Conservation (phyloP, 2,888 invertebrate genomes). For the Harmothoe impar region DNA sequence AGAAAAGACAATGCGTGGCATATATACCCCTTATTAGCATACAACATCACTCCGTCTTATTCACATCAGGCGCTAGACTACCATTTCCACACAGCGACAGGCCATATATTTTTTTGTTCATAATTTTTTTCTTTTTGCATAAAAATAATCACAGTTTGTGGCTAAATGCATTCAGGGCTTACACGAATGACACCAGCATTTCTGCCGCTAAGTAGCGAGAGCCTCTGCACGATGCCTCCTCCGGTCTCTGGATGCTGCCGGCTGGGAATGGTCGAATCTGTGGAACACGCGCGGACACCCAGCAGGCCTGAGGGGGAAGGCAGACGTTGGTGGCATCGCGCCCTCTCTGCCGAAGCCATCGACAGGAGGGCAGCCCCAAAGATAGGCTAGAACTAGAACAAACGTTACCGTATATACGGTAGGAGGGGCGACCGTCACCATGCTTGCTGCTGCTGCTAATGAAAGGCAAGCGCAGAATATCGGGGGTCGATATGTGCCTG, state of each 20-base stretch:
- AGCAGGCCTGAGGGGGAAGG: background rate
- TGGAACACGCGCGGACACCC: background rate
- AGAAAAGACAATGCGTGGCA: background rate
- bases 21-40: background rate
- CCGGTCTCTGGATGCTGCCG: background rate
- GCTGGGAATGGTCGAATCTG: slow-evolving; percentile 29
- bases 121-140: slow-evolving; percentile 19
- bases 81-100: background rate
- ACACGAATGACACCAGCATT: background rate
- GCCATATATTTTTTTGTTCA: background rate
- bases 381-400: slow-evolving; percentile 19
- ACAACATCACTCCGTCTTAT: background rate
- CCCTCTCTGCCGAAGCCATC: background rate
- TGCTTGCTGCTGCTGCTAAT: background rate
- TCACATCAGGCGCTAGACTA: background rate
- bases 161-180: slow-evolving; percentile 15
- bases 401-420: background rate
- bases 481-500: slow-evolving; percentile 5
- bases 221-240: background rate
- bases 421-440: background rate
- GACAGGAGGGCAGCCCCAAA: background rate
- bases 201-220: background rate
- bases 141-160: slow-evolving; percentile 51
- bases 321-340: background rate
- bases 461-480: slow-evolving; percentile 38